Evolutionary conservation across 2,113 vertebrate species (phyloP), one percentile per base, ranked within the genome.

Genomic region (Mormoops blainvillei): DNA sequence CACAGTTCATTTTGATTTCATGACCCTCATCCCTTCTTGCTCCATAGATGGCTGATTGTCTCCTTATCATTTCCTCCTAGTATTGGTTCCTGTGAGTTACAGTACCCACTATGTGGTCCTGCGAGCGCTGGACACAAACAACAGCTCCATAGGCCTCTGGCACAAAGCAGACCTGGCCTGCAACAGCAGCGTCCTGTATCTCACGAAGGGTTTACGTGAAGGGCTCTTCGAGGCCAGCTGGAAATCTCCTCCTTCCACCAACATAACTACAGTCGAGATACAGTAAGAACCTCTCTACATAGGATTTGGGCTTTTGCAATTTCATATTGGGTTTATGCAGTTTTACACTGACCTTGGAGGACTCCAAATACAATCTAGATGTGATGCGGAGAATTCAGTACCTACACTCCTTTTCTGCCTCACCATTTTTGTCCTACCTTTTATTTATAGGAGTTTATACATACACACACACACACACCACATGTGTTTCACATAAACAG

Each of bases 111-210:
- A 0, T 0, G 96, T 96, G n/a, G 16, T 97, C 50, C 92, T 98
- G 63, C 97, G 95, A 91, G 97, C 95, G 0, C 0, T 95, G 22
- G 48, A 94, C 52, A 12, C 63, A 0, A 0, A 63, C 38, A 68
- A 92, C 0, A 0, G 0, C 13, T 41, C 92, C 0, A 2, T 77
- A 11, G 98, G 98, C 31, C 0, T 0, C 0, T 99, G 98, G 98
- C 2, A 26, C 6, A 0, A 2, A 0, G 9, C 0, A 0, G 0
- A 8, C 2, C 0, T 0, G 22, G 0, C 20, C 0, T 87, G 97
- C 19, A 89, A 48, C 0, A 28, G n/a, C 83, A 70, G 56, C 0
- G 86, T 4, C 7, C 2, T 83, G 0, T 97, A 94, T 2, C 1
- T 5, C 3, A 0, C 74, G 56, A 80, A 3, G 9, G 1, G 3